Conservation (phyloP, 64 coral and sea anemone genomes). For the Actinia equina region DNA sequence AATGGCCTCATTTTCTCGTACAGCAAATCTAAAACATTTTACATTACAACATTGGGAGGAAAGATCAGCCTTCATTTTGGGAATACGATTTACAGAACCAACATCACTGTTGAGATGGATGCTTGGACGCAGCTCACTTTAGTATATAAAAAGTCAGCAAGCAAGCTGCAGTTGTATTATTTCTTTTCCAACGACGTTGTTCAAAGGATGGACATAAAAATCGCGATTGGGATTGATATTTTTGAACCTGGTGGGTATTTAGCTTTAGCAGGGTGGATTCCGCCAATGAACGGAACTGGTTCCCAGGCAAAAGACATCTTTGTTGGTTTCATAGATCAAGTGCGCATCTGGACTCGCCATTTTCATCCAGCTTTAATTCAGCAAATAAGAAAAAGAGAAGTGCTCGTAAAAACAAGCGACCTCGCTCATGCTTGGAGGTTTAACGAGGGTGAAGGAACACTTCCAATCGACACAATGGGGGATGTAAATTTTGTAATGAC, state of each 20-base stretch:
- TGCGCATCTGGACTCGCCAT: constrained; percentile 82
- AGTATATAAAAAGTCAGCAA: constrained; percentile 61
- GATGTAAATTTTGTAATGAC: constrained; percentile 59
- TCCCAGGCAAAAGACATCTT: constrained; percentile 56
- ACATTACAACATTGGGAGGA: constrained; percentile 54
- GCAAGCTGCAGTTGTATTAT: constrained; percentile 76
- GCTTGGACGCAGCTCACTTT: constrained; percentile 84
- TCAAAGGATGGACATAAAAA: constrained; percentile 64
- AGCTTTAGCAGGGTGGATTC: constrained; percentile 85
- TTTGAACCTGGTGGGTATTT: constrained; percentile 79
- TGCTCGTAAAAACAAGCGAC: constrained; percentile 55
- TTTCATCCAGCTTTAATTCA: constrained; percentile 94
- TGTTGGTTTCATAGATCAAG: constrained; percentile 83
- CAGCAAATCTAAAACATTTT: constrained; percentile 63
- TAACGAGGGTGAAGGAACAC: constrained; percentile 86
- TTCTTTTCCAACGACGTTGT: constrained; percentile 63
- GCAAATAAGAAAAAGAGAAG: constrained; percentile 70
- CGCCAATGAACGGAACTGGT: constrained; percentile 70
- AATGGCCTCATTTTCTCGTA: constrained; percentile 87
- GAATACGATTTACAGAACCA: constrained; percentile 60
- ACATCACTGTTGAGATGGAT: constrained; percentile 65
- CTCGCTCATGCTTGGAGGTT: constrained; percentile 86
- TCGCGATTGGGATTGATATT: constrained; percentile 33
- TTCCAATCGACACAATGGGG: constrained; percentile 54
- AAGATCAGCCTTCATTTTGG: constrained; percentile 60